Conservation (phyloP, 2,888 invertebrate genomes). For the Drosophila mimetica region DNA sequence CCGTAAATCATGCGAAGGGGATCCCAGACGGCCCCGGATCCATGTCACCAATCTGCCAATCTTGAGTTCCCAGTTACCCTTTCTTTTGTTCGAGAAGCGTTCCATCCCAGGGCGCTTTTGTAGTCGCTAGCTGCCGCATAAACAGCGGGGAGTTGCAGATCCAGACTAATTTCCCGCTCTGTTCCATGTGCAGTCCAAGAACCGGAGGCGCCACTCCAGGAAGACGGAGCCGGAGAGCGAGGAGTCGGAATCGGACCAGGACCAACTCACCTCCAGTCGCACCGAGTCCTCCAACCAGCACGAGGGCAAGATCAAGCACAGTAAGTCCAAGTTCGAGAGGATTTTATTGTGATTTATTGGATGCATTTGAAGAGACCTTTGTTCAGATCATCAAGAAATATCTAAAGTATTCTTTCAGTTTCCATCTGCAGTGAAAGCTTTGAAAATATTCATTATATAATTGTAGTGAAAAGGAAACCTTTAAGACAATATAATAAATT, state of each 20-base stretch:
- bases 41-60: conserved; percentile 57
- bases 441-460: background rate
- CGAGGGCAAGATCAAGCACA: conserved; percentile 89
- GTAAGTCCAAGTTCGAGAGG: conserved; percentile 84
- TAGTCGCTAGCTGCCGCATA: conserved; percentile 63
- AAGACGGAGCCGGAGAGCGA: conserved; percentile 90
- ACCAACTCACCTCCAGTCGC: conserved; percentile 89
- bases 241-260: conserved; percentile 90
- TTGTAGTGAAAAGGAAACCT: no score
- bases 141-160: conserved; percentile 1
- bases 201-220: conserved; percentile 87
- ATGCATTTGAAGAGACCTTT: background rate
- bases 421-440: background rate
- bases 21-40: conserved; percentile 43
- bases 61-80: conserved; percentile 31
- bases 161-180: conserved; percentile 53
- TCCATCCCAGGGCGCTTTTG: conserved; percentile 64
- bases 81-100: conserved; percentile 53
- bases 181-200: conserved; percentile 84
- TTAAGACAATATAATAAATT: no score
- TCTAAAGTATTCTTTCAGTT: background rate
- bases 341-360: background rate
- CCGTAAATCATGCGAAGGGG: conserved; percentile 43
- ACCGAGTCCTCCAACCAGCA: conserved; percentile 91
- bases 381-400: background rate